These are phyloP conservation scores for Drosophila vallismaia DNA, from an alignment of 2,888 invertebrate species.

Conservation along the genomic window DNA sequence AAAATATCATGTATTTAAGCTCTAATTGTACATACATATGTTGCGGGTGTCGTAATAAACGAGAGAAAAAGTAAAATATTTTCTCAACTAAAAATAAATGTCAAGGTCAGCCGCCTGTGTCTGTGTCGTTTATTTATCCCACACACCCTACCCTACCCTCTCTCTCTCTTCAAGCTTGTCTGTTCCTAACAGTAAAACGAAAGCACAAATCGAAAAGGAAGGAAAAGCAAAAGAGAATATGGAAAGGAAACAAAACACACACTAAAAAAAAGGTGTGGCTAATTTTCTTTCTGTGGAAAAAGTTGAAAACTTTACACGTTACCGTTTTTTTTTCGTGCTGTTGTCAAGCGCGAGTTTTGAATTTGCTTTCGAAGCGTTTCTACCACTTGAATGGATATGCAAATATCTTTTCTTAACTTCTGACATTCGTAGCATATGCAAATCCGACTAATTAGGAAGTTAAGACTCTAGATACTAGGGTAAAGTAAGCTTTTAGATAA, in stretches of 20 bases:
- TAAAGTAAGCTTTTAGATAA: background rate
- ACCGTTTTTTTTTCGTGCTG: background rate
- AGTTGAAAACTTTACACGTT: slow-evolving; percentile 23
- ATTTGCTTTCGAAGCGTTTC: slow-evolving; percentile 24
- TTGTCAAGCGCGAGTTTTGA: slow-evolving; percentile 28
- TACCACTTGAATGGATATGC: slow-evolving; percentile 17
- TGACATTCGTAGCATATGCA: slow-evolving; percentile 44
- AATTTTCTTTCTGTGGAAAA: slow-evolving; percentile 36
- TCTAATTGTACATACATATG: slow-evolving; percentile 29
- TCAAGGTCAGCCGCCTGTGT: slow-evolving; percentile 75
- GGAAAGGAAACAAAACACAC: slow-evolving; percentile 13
- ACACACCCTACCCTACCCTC: background rate
- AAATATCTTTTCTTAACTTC: slow-evolving; percentile 33
- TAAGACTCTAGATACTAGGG: background rate
- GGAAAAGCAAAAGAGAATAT: background rate
- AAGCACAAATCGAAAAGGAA: slow-evolving; percentile 15
- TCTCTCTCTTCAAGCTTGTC: background rate
- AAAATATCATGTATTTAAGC: background rate
- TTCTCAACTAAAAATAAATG: slow-evolving; percentile 81
- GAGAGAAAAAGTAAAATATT: slow-evolving; percentile 63
- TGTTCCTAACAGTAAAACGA: slow-evolving; percentile 13
- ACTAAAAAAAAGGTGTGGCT: slow-evolving; percentile 56
- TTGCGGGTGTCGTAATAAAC: slow-evolving; percentile 30
- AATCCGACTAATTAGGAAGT: slow-evolving; percentile 25
- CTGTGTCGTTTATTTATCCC: slow-evolving; percentile 28